A percentile compares a stretch with the other conserved stretches of the same genome.
phyloP scores from a whole-genome alignment of 2,888 invertebrate species.

The Sarcophaga variegata region DNA sequence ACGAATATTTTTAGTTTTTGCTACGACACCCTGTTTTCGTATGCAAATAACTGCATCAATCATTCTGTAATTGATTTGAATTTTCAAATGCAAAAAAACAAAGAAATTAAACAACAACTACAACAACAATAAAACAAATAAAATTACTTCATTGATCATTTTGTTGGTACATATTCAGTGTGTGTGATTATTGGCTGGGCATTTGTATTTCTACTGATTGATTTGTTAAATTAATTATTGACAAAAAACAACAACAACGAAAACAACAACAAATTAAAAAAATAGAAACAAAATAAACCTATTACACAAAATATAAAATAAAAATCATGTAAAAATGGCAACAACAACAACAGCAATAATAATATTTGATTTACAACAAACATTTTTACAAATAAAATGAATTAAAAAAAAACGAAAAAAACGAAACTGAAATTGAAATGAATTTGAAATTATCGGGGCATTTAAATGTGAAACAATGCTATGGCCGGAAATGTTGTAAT shows the following conservation, averaged over 20 bases:
- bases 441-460: conserved; percentile 15
- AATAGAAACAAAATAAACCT: too few relatives aligned
- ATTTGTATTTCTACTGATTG: conserved; percentile 49
- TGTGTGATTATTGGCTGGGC: conserved; percentile 16
- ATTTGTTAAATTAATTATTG: conserved; percentile 66
- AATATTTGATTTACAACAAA: conserved; percentile 23
- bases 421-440: not conserved
- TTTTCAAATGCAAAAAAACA: not conserved
- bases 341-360: not conserved
- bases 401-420: conserved; percentile 18
- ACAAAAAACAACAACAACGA: conserved; percentile 20
- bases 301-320: too few relatives aligned
- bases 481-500: conserved; percentile 1
- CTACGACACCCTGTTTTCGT: not conserved
- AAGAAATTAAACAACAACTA: not conserved
- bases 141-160: not conserved
- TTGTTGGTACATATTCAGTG: conserved; percentile 13
- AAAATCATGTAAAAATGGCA: too few relatives aligned
- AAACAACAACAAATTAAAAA: not conserved
- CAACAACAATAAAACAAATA: too few relatives aligned
- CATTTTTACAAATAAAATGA: conserved; percentile 26
- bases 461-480: conserved; percentile 10
- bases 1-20: not conserved
- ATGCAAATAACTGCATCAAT: conserved; percentile 1
- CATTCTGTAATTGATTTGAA: conserved; percentile 39